Evolutionary conservation across 2,797 vertebrate genomes (phyloP), one percentile per base, ranked within the genome.

Genomic region (Periophthalmus magnuspinnatus): DNA sequence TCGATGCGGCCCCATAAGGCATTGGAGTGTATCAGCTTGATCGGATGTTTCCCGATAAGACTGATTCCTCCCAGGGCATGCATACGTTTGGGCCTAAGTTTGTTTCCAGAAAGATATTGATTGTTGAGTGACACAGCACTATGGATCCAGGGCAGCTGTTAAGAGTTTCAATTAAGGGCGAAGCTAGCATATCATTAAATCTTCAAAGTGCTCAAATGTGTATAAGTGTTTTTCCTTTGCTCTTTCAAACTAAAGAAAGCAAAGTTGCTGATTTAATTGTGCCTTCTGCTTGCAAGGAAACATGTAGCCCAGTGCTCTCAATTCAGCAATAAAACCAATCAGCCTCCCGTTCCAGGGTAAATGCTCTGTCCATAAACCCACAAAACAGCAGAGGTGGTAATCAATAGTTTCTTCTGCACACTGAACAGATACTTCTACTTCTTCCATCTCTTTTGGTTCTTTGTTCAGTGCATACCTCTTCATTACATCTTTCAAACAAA

Each of bases 31-130:
- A 88, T 90, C 91, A 77, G 84, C 82, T 84, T 86, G 81, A 92
- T 90, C 89, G 81, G 88, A 90, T 89, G 90, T 90, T 91, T 90
- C 76, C 86, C 77, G 84, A 91, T 91, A 88, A 85, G 73, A 85
- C 75, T 84, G 83, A 86, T 84, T 83, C 70, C 84, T 87, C 83
- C 73, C 72, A 48, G 86, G 80, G 79, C 75, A 75, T 82, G 80
- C 83, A 78, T 81, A 56, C 17, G 64, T 41, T 68, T 71, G 71
- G 66, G 72, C 64, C 64, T 1, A 67, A 33, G 78, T 68, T 83
- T 77, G 77, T 80, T 63, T 78, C 76, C 78, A 38, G 71, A 70
- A 62, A 76, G 77, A 71, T 89, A 91, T 91, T 89, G 89, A 91
- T 91, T 83, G 70, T 69, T 75, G 78, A 83, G 76, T 82, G 83